Evolutionary conservation across 2,113 vertebrate genomes (phyloP).

Genomic region (Helogale parvula): DNA sequence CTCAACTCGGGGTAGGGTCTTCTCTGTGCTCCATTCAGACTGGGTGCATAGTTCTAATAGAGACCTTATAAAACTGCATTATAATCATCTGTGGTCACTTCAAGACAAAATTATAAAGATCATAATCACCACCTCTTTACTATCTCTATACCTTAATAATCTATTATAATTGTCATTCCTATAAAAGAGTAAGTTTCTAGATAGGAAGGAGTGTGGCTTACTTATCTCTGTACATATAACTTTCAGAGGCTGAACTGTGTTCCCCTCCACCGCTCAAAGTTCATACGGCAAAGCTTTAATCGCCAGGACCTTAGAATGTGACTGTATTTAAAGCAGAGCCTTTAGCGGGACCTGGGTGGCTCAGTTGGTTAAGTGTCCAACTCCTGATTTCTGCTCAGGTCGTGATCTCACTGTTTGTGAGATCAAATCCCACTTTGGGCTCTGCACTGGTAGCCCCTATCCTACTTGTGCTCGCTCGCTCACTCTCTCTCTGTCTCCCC

Average conservation of each 20-base stretch:
- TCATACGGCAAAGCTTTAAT: not conserved
- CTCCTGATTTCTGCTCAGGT: not conserved
- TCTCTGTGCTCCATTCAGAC: not conserved
- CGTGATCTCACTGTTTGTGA: not conserved
- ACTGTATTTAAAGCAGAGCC: not conserved
- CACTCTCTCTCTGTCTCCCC: too few species aligned
- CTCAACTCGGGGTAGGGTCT: not conserved
- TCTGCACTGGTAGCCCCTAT: not conserved
- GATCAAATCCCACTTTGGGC: not conserved
- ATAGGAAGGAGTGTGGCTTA: not conserved
- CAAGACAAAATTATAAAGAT: conserved; percentile 35
- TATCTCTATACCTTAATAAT: not conserved
- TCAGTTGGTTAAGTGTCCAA: not conserved
- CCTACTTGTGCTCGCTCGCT: too few species aligned
- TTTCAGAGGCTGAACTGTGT: not conserved
- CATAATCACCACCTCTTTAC: not conserved
- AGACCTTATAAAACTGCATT: not conserved
- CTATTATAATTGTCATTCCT: not conserved
- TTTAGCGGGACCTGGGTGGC: not conserved
- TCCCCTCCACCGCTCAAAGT: not conserved
- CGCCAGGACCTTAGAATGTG: not conserved
- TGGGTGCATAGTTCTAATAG: not conserved
- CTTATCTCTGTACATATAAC: not conserved
- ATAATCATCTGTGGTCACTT: conserved; percentile 1
- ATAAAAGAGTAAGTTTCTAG: not conserved